Evolutionary conservation across 1,140 invertebrate genomes (phyloP).

Genomic region (Tetraneura akinire): DNA sequence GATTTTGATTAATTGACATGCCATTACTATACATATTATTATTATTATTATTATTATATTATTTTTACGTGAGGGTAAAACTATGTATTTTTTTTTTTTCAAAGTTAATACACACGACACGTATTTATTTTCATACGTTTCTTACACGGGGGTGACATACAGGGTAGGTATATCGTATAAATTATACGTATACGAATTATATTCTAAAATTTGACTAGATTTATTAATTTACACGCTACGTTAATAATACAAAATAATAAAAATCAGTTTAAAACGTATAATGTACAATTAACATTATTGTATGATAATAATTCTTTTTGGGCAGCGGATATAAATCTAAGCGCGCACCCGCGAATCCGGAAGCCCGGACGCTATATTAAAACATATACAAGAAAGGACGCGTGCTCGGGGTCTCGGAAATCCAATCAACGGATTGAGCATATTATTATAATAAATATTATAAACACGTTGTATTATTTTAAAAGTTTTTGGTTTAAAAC

Average conservation of each 20-base stretch:
- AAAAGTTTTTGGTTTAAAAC: too few relatives aligned
- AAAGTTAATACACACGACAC: not conserved
- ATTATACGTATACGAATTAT: not conserved
- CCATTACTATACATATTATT: not conserved
- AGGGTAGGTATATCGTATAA: too few relatives aligned
- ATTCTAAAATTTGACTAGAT: conserved; percentile 42
- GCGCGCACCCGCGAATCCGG: not conserved
- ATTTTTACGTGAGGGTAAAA: not conserved
- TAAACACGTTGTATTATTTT: too few relatives aligned
- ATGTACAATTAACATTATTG: too few relatives aligned
- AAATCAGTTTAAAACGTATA: not conserved
- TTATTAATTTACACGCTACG: conserved; percentile 1
- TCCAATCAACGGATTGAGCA: conserved; percentile 4
- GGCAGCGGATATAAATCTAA: not conserved
- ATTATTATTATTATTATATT: too few relatives aligned
- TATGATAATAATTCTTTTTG: not conserved
- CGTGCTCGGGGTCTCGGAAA: conserved; percentile 35
- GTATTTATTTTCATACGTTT: not conserved
- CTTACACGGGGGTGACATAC: too few relatives aligned
- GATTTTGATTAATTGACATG: conserved; percentile 38
- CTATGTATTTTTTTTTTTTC: not conserved
- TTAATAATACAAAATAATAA: not conserved
- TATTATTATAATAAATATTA: too few relatives aligned
- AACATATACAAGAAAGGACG: too few relatives aligned
- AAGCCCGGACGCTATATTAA: not conserved